Percentiles rank a stretch among this genome's conserved stretches.
phyloP scores from a whole-genome alignment of 2,113 vertebrate genomes.

The Regulus satrapa region DNA sequence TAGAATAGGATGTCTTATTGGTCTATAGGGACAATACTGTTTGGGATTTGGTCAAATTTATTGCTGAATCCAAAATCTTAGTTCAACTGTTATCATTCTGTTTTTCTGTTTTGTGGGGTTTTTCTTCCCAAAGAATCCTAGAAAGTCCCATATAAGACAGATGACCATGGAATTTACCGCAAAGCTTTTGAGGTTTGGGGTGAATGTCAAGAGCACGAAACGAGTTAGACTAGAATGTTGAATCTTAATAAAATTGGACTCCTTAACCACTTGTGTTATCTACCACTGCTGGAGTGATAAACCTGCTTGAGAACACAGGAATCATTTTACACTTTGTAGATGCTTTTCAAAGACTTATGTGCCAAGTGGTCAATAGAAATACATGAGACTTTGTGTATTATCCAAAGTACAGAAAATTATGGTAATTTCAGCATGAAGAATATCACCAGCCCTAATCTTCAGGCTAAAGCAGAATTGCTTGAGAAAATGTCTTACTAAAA shows the following conservation, averaged over 20 bases:
- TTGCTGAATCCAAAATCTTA: conserved; percentile 45
- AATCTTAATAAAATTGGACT: neutral
- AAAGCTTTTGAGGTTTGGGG: neutral
- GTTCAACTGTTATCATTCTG: neutral
- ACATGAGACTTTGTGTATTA: neutral
- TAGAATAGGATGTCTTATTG: neutral
- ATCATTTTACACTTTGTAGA: neutral
- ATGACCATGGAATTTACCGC: neutral
- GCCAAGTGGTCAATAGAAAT: neutral
- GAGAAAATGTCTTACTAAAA: neutral
- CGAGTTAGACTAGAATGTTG: conserved; percentile 21
- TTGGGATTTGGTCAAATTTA: neutral
- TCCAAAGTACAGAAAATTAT: neutral
- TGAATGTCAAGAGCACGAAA: conserved; percentile 34
- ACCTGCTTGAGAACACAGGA: neutral
- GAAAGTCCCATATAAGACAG: neutral
- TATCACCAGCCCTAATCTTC: neutral
- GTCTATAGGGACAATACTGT: neutral
- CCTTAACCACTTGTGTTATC: neutral
- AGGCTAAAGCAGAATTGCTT: neutral
- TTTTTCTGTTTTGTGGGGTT: neutral
- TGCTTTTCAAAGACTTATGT: neutral
- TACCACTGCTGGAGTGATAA: neutral
- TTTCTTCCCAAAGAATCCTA: neutral
- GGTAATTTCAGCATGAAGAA: neutral